A percentile compares a stretch with the other conserved stretches of the same genome.
Evolutionary conservation across 2,113 vertebrate species (phyloP).

Genomic region (Polypterus bichir): DNA sequence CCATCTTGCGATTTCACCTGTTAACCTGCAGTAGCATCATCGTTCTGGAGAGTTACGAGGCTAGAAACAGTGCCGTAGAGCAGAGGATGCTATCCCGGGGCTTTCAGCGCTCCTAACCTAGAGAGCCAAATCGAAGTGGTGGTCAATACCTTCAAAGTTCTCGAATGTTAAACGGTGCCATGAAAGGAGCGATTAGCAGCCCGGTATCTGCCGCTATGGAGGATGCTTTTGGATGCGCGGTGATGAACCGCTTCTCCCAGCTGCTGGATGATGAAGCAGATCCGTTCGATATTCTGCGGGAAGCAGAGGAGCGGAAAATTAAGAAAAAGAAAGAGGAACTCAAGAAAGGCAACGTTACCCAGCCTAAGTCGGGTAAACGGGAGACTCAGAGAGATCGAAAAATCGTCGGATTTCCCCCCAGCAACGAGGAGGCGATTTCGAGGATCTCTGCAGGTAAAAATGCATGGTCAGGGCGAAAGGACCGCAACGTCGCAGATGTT

Average conservation of each 20-base stretch:
- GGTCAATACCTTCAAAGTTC: neutral
- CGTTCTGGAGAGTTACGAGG: too few relatives aligned
- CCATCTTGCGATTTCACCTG: conserved; percentile 3
- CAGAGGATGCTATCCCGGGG: too few relatives aligned
- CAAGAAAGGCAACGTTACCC: conserved; percentile 27
- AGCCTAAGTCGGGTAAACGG: conserved; percentile 38
- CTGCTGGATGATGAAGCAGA: conserved; percentile 77
- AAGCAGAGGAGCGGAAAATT: conserved; percentile 40
- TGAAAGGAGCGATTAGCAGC: conserved; percentile 42
- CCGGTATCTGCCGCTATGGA: conserved; percentile 37
- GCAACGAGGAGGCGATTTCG: neutral
- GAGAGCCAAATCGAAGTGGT: neutral
- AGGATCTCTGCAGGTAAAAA: conserved; percentile 8
- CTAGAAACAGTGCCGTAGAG: neutral
- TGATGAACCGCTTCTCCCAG: conserved; percentile 72
- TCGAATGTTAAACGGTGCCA: conserved; percentile 3
- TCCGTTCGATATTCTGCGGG: conserved; percentile 66
- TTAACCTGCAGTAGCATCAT: conserved; percentile 5
- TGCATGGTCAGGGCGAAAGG: neutral
- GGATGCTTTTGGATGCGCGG: conserved; percentile 60
- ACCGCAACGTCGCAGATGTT: too few relatives aligned
- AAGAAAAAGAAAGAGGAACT: conserved; percentile 47
- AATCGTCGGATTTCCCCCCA: conserved; percentile 6
- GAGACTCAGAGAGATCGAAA: conserved; percentile 62
- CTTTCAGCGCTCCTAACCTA: neutral